Evolutionary conservation across 2,888 invertebrate genomes (phyloP).

Genomic region (Seladonia tumulorum): DNA sequence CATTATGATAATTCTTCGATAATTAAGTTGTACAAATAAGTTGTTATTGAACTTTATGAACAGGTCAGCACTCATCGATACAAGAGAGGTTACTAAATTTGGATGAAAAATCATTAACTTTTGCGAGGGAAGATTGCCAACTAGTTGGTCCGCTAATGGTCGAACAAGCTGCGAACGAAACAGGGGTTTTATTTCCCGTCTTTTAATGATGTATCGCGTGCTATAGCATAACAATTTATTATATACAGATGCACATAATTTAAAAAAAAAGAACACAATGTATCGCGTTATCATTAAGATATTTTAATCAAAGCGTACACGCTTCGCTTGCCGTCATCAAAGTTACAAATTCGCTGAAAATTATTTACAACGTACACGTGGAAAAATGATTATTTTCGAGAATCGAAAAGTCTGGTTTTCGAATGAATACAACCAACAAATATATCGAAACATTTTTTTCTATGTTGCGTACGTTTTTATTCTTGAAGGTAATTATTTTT

Average conservation of each 20-base stretch:
- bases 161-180: constrained; percentile 7
- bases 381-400: background rate
- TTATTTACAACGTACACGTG: background rate
- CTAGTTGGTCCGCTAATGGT: constrained; percentile 10
- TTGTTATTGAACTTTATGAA: background rate
- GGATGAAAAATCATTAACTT: constrained; percentile 15
- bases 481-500: background rate
- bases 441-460: background rate
- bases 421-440: background rate
- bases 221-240: background rate
- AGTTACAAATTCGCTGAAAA: background rate
- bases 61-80: background rate
- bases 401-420: background rate
- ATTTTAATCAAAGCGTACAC: background rate
- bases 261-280: background rate
- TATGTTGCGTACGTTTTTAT: background rate
- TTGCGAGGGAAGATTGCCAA: constrained; percentile 11
- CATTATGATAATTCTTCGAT: background rate
- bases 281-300: background rate
- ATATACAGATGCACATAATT: background rate
- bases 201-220: constrained; percentile 2
- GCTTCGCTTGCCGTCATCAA: background rate
- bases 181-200: constrained; percentile 4
- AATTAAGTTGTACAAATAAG: background rate
- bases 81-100: constrained; percentile 17